Evolutionary conservation across 2,888 invertebrate species (phyloP), one percentile per base, ranked within the genome.

Genomic region (Argyresthia goedartella): DNA sequence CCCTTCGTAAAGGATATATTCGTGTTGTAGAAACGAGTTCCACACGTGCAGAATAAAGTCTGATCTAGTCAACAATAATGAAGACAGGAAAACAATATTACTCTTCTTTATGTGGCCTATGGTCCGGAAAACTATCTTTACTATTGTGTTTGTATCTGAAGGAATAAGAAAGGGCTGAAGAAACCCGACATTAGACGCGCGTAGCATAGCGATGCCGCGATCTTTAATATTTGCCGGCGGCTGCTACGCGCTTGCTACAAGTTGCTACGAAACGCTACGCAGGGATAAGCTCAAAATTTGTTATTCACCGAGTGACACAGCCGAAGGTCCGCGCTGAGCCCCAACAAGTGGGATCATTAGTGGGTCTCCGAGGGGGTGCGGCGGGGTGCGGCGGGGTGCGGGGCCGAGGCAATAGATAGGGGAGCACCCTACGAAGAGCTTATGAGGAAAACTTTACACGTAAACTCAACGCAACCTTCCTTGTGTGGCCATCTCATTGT

Each of bases 311-410:
- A 70, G 71, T 79, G 77, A 79, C 82, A 80, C 76, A 74, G 75
- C 57, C 73, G 72, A 80, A 81, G 79, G 85, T 80, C 81, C 81
- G 71, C 67, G 67, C 66, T 76, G 81, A 84, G 81, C 78, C 80
- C 73, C 81, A 84, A 85, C 85, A 85, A 86, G 82, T 84, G 85
- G 80, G 70, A 78, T 85, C 82, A 82, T 86, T 85, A 85, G 81
- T 72, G 71, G 68, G 65, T 66, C 69, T 25, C 64, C 59, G 63
- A 60, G 66, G 67, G 65, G 62, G 54, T 57, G 59, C 14, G 52
- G 55, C 55, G 51, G 55, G 54, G 58, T 53, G 48, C 55, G 52
- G 56, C 60, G 61, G 62, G 62, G 13, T 47, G 34, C 52, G 55
- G 61, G 60, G 55, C 55, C 60, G 52, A 54, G 60, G 66, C 59